These are phyloP conservation scores for Orientallactaga sibirica DNA, from an alignment of 2,797 vertebrate genomes.

Conservation along the genomic window DNA sequence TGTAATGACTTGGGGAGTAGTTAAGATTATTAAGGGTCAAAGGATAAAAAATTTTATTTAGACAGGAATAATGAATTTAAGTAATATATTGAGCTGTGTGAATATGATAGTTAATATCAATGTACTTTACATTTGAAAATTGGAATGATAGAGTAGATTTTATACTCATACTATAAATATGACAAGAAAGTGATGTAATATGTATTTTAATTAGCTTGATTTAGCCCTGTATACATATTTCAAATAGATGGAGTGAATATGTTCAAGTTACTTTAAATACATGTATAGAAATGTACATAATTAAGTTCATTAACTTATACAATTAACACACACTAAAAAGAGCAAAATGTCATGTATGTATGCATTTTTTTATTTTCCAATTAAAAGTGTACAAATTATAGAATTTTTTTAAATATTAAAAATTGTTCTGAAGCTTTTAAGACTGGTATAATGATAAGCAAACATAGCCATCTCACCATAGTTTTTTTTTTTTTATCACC, in stretches of 20 bases:
- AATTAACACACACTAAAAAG: neutral
- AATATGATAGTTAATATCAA: neutral
- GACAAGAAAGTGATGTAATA: neutral
- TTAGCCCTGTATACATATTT: neutral
- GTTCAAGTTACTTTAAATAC: neutral
- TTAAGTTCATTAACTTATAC: neutral
- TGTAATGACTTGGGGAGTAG: conserved; percentile 17
- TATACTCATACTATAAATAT: neutral
- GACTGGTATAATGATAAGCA: conserved; percentile 37
- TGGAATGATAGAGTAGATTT: neutral
- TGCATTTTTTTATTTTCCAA: neutral
- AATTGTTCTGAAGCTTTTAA: conserved; percentile 36
- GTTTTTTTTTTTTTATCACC: neutral
- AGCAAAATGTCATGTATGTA: neutral
- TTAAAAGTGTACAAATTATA: neutral
- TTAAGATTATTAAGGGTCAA: conserved; percentile 54
- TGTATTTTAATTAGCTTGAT: neutral
- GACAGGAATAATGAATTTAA: neutral
- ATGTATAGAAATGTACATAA: neutral
- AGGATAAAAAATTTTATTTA: neutral
- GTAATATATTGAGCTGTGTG: neutral
- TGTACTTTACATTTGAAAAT: neutral
- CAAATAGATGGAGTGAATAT: neutral
- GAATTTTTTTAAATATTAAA: conserved; percentile 9
- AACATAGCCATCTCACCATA: conserved; percentile 22